Evolutionary conservation across 2,797 vertebrate species (phyloP).

Genomic region (Chelon auratus): DNA sequence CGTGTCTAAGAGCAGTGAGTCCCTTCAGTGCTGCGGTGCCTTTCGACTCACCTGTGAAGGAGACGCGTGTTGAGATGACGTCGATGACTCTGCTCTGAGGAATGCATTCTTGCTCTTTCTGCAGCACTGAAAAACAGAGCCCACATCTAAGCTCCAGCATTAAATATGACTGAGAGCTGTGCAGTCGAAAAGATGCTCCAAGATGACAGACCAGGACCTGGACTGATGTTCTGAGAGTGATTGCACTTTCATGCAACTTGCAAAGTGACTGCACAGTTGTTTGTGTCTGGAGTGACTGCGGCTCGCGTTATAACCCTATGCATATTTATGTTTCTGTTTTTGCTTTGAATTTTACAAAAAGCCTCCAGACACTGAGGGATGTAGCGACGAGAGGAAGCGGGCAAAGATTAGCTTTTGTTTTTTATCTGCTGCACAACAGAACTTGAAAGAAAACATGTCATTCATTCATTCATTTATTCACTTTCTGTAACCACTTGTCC

Average conservation of each 20-base stretch:
- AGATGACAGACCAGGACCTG: constrained; percentile 27
- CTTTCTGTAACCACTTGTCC: neutral
- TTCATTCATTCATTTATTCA: too few relatives aligned
- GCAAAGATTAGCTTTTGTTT: neutral
- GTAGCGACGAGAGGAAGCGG: too few relatives aligned
- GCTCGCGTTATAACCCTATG: neutral
- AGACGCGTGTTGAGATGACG: neutral
- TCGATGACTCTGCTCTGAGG: neutral
- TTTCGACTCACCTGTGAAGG: neutral
- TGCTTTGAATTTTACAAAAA: constrained; percentile 2
- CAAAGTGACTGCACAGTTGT: constrained; percentile 31
- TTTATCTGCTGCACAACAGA: neutral
- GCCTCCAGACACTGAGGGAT: neutral
- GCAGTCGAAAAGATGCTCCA: neutral
- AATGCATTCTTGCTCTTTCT: constrained; percentile 10
- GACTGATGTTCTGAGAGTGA: constrained; percentile 38
- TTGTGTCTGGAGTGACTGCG: constrained; percentile 20
- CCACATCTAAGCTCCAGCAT: constrained; percentile 48
- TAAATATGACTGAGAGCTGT: constrained; percentile 27
- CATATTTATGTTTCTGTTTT: constrained; percentile 10
- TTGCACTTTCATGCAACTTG: constrained; percentile 28
- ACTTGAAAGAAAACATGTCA: neutral
- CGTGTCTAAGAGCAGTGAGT: neutral
- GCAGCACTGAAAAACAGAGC: constrained; percentile 45
- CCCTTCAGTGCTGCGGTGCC: too few relatives aligned